Conservation (phyloP, 2,888 invertebrate genomes). For the Toxonevra muliebris region DNA sequence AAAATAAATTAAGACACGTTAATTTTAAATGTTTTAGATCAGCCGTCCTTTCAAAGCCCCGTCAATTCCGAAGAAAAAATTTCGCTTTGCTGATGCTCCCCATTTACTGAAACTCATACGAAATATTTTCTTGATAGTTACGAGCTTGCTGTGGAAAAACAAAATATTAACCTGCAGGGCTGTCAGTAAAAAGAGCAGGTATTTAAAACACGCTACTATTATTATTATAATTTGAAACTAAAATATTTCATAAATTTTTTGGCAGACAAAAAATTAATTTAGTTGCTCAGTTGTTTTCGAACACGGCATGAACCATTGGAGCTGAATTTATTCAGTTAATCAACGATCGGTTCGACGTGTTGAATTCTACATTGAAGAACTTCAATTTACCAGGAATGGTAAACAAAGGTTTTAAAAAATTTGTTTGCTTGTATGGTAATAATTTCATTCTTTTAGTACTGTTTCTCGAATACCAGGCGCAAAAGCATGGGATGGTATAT, state of each 20-base stretch:
- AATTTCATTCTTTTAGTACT: not conserved
- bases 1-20: too few species aligned
- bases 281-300: slow-evolving; percentile 15
- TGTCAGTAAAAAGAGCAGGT: not conserved
- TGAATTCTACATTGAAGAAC: not conserved
- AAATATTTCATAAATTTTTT: not conserved
- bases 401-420: not conserved
- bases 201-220: not conserved
- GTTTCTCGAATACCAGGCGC: not conserved
- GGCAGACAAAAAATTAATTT: slow-evolving; percentile 20
- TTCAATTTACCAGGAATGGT: slow-evolving; percentile 14
- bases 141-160: too few species aligned
- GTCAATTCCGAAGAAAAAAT: too few species aligned
- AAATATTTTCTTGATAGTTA: too few species aligned
- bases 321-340: slow-evolving; percentile 34
- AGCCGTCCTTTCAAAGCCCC: too few species aligned
- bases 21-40: too few species aligned
- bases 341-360: slow-evolving; percentile 14
- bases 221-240: not conserved
- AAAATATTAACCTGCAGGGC: too few species aligned
- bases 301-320: slow-evolving; percentile 7
- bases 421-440: not conserved
- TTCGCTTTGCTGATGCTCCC: too few species aligned
- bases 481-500: not conserved
- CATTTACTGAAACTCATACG: too few species aligned